phyloP scores from a whole-genome alignment of 2,797 vertebrate genomes.

The Ara ararauna region DNA sequence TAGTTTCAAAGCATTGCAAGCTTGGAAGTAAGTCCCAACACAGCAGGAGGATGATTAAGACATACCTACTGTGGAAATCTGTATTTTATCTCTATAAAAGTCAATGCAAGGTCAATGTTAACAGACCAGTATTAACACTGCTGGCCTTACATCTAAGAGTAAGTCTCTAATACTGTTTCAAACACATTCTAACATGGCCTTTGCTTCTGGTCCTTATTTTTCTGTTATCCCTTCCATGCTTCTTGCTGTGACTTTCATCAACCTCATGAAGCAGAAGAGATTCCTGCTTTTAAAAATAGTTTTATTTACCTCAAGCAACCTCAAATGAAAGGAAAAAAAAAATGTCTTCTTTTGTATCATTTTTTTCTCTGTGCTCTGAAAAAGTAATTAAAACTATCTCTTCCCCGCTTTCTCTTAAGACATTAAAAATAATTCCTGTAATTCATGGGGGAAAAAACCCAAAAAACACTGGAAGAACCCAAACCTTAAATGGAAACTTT shows the following conservation, averaged over 20 bases:
- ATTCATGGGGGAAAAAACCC: background rate
- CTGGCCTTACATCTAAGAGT: background rate
- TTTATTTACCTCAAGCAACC: background rate
- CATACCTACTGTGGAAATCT: background rate
- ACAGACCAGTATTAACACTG: background rate
- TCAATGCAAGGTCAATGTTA: background rate
- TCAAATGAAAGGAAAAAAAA: background rate
- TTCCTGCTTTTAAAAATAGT: background rate
- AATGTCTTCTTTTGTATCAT: background rate
- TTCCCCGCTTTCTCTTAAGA: background rate
- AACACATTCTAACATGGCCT: background rate
- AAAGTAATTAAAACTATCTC: background rate
- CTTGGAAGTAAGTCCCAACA: background rate
- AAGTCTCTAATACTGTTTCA: background rate
- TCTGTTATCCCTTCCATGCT: background rate
- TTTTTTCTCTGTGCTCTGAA: background rate
- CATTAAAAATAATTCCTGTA: background rate
- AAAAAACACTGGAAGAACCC: background rate
- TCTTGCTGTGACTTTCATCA: background rate
- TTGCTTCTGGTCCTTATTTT: background rate
- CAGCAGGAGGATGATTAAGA: background rate
- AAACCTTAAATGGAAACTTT: background rate
- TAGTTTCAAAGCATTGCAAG: background rate
- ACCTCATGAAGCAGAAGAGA: background rate
- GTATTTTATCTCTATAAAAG: background rate